Conservation (phyloP, 2,888 invertebrate species). For the Agrenia bidenticulata region DNA sequence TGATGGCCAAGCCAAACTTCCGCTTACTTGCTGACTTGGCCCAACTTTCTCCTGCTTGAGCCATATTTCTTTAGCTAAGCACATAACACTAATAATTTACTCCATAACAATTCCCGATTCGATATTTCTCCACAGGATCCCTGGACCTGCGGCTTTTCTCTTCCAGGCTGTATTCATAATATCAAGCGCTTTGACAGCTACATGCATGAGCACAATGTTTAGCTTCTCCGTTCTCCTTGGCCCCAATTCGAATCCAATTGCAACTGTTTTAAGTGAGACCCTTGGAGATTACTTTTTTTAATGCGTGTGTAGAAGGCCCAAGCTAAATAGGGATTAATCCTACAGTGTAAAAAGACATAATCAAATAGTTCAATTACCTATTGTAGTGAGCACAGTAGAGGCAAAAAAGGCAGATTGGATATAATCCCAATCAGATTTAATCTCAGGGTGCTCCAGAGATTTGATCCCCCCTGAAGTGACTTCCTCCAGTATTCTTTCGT, state of each 20-base stretch:
- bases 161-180: too few relatives aligned
- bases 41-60: slow-evolving; percentile 4
- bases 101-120: slow-evolving; percentile 1
- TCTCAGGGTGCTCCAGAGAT: slow-evolving; percentile 56
- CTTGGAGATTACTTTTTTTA: too few relatives aligned
- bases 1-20: not conserved
- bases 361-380: slow-evolving; percentile 70
- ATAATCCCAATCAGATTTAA: slow-evolving; percentile 66
- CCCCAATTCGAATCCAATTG: too few relatives aligned
- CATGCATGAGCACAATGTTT: too few relatives aligned
- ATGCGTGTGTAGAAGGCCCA: too few relatives aligned
- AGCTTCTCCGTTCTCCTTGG: too few relatives aligned
- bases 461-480: slow-evolving; percentile 70
- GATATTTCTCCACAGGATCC: not conserved
- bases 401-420: slow-evolving; percentile 85
- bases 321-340: too few relatives aligned
- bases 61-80: not conserved
- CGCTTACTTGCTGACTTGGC: slow-evolving; percentile 4
- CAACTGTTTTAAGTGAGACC: too few relatives aligned
- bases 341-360: too few relatives aligned
- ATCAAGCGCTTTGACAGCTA: too few relatives aligned
- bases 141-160: not conserved
- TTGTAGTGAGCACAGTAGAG: slow-evolving; percentile 85
- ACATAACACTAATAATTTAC: not conserved
- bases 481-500: slow-evolving; percentile 65